Percentiles rank a stretch among this genome's conserved stretches.
Conservation (phyloP, 2,888 invertebrate genomes). For the Zaprionus bogoriensis region DNA sequence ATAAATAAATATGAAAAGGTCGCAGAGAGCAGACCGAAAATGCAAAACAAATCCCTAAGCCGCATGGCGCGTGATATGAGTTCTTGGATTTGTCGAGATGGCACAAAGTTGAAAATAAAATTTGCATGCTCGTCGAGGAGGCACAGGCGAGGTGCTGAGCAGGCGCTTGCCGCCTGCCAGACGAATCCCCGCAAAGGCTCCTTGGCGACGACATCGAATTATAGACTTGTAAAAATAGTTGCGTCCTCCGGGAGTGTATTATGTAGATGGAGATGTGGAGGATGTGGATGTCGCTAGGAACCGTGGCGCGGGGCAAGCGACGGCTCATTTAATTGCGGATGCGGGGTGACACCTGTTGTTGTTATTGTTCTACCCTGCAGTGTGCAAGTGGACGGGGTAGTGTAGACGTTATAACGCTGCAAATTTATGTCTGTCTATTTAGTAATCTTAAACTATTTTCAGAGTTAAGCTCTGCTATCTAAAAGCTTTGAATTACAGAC, state of each 20-base stretch:
- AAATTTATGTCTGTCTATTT: too few species aligned
- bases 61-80: neutral
- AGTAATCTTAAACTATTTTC: too few species aligned
- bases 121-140: conserved; percentile 19
- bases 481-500: too few species aligned
- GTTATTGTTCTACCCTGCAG: neutral
- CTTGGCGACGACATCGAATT: conserved; percentile 38
- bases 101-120: conserved; percentile 9
- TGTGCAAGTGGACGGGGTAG: neutral
- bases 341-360: conserved; percentile 5
- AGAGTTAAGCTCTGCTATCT: too few species aligned
- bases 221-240: conserved; percentile 51
- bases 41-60: conserved; percentile 13
- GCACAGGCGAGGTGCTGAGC: neutral
- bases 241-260: conserved; percentile 28
- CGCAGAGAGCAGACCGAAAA: neutral
- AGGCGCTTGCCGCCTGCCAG: neutral
- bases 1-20: conserved; percentile 10
- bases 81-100: neutral
- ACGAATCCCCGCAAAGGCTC: neutral
- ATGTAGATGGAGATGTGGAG: conserved; percentile 42
- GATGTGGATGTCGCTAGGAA: conserved; percentile 6
- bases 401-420: neutral
- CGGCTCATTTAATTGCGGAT: neutral
- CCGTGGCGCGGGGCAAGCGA: neutral